These are phyloP conservation scores for Laticauda colubrina DNA, from an alignment of 2,113 vertebrate species.

Conservation along the genomic window DNA sequence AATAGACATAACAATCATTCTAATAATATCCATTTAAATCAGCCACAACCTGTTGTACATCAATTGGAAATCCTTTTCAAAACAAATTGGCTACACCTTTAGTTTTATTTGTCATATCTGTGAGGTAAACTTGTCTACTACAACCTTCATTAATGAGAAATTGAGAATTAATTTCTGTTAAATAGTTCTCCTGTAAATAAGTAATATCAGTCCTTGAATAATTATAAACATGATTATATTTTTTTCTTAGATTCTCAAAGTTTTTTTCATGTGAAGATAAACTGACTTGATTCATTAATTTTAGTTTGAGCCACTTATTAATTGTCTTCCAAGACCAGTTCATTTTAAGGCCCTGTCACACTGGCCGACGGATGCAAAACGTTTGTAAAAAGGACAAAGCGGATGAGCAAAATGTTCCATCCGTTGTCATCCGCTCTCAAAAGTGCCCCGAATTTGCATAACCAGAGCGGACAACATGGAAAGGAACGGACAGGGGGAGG, in stretches of 20 bases:
- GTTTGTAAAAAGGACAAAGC: too few relatives aligned
- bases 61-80: background rate
- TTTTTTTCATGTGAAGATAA: background rate
- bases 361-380: too few relatives aligned
- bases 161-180: background rate
- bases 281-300: background rate
- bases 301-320: background rate
- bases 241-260: background rate
- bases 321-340: background rate
- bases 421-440: too few relatives aligned
- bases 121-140: background rate
- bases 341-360: background rate
- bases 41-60: background rate
- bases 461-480: too few relatives aligned
- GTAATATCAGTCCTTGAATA: background rate
- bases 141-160: background rate
- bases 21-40: background rate
- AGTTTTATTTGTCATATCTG: background rate
- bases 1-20: background rate
- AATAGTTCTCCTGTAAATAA: background rate
- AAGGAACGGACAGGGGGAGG: too few relatives aligned
- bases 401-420: too few relatives aligned
- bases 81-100: background rate
- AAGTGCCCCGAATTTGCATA: too few relatives aligned
- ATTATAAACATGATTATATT: background rate